phyloP scores from a whole-genome alignment of 1,140 invertebrate species.

The Caenorhabditis tropicalis region DNA sequence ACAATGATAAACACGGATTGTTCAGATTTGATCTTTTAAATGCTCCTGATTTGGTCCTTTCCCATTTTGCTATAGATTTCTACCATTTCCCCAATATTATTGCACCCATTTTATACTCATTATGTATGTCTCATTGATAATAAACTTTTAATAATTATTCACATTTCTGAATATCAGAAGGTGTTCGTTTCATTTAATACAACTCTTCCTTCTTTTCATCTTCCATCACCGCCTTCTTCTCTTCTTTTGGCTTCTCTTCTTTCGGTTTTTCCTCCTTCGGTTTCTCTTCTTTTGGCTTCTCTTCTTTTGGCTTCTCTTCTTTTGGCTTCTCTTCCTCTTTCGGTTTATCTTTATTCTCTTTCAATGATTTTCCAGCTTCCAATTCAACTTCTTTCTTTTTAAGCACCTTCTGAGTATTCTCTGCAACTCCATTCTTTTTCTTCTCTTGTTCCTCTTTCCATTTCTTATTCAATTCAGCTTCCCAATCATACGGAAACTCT shows the following conservation, averaged over 20 bases:
- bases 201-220: constrained; percentile 30
- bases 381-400: constrained; percentile 22
- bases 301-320: neutral
- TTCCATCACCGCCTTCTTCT: constrained; percentile 38
- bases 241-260: constrained; percentile 32
- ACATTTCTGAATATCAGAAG: neutral
- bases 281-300: no score
- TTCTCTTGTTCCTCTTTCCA: constrained; percentile 42
- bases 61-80: no score
- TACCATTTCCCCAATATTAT: no score
- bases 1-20: no score
- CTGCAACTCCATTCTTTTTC: constrained; percentile 12
- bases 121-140: no score
- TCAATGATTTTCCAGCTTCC: constrained; percentile 6
- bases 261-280: no score
- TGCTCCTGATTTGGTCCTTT: no score
- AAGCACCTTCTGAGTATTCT: neutral
- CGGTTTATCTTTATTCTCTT: neutral
- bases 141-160: no score
- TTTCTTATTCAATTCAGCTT: constrained; percentile 32
- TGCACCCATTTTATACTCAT: no score
- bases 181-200: neutral
- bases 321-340: constrained; percentile 1
- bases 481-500: constrained; percentile 54
- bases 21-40: no score